Evolutionary conservation across 1,140 invertebrate genomes (phyloP), one percentile per base, ranked within the genome.

Genomic region (Zaprionus tsacasi): DNA sequence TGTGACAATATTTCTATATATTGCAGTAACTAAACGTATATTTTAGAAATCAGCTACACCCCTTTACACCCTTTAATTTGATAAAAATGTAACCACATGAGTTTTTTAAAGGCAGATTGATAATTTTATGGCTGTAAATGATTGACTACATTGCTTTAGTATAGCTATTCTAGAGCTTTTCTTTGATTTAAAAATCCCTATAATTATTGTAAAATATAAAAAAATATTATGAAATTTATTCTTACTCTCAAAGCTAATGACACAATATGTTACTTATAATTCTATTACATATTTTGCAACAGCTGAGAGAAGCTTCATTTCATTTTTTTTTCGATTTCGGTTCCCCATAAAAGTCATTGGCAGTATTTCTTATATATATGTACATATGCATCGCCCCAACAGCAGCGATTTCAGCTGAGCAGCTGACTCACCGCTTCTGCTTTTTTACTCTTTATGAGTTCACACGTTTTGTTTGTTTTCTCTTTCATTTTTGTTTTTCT

Each of bases 381-480:
- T 4, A 30, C 27, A 71, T 25, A 60, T 65, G 67, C 54, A 78
- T 45, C 25, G 35, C 67, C 78, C 59, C 76, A 77, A 59, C 59
- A 77, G 76, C 57, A 35, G 3, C 21, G 25, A 64, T 64, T 55
- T 6, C 13, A 33, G 6, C 27, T 56, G 25, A 54, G 25, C 43
- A 61, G 78, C 79, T 86, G 82, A 86, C 70, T 86, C 76, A 70
- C 50, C 61, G 54, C 58, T 54, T 12, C 21, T 21, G 15, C 11
- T 35, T 63, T 56, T 63, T 60, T 69, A 65, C 48, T 52, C 43
- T 61, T 63, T 50, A 25, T 25, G 21, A 12, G 45, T 82, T 87
- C 79, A 78, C 81, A 86, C 76, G 76, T 81, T 77, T 55, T 54
- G 27, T 58, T 43, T 52, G 27, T 30, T 6, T 5, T 30, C 4